Percentiles rank a stretch among this genome's conserved stretches.
phyloP scores from a whole-genome alignment of 1,140 invertebrate genomes.

The Cydia fagiglandana region DNA sequence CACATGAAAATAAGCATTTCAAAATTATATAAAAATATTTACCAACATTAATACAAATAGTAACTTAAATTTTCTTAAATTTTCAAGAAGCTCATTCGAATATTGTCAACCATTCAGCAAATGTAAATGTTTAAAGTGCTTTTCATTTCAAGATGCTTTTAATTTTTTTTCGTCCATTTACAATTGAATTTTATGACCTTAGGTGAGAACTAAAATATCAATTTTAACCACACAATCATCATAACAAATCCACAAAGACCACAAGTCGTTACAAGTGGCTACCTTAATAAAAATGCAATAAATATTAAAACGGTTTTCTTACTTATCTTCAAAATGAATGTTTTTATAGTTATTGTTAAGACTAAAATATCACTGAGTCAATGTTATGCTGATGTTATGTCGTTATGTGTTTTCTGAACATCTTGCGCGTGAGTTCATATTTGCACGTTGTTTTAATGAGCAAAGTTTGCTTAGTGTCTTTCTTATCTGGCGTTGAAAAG shows the following conservation, averaged over 20 bases:
- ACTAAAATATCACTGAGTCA: slow-evolving; percentile 1
- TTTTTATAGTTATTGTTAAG: background rate
- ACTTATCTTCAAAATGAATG: background rate
- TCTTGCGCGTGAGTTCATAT: slow-evolving; percentile 1
- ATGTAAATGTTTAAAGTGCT: background rate
- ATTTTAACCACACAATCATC: background rate
- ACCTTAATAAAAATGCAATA: background rate
- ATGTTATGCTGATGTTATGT: background rate
- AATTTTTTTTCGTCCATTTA: background rate
- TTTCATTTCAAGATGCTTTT: background rate
- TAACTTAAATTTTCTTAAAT: too few species aligned
- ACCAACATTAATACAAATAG: too few species aligned
- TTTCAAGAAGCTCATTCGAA: too few species aligned
- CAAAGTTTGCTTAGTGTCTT: slow-evolving; percentile 8
- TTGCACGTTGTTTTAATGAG: background rate
- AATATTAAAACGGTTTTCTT: background rate
- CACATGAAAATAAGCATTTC: too few species aligned
- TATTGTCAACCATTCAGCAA: too few species aligned
- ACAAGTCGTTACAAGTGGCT: background rate
- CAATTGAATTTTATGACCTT: background rate
- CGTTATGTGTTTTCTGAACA: too few species aligned
- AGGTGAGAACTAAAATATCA: background rate
- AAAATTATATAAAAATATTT: too few species aligned
- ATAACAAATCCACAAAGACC: background rate
- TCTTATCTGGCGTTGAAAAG: background rate